These are phyloP conservation scores for Perccottus glenii DNA, from an alignment of 2,113 vertebrate species.

Conservation along the genomic window DNA sequence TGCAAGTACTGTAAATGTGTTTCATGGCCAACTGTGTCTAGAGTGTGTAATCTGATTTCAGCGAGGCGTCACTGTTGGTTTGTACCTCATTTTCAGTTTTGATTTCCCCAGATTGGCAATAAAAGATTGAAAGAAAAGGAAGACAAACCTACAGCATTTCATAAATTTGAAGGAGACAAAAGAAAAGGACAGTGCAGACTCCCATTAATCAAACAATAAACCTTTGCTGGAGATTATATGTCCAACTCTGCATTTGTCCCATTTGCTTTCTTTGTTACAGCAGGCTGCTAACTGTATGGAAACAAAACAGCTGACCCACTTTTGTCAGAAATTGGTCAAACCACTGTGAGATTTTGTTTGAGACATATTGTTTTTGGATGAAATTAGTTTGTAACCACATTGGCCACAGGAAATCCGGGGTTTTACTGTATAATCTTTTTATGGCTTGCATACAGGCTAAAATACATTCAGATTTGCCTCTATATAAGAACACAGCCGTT, in stretches of 20 bases:
- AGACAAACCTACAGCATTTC: slow-evolving; percentile 1
- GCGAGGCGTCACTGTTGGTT: slow-evolving; percentile 27
- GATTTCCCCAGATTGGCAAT: slow-evolving; percentile 31
- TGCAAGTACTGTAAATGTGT: slow-evolving; percentile 27
- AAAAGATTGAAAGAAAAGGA: slow-evolving; percentile 7
- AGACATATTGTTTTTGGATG: slow-evolving; percentile 33
- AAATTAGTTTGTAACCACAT: slow-evolving; percentile 35
- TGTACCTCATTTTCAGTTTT: slow-evolving; percentile 10
- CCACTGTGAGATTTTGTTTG: slow-evolving; percentile 34
- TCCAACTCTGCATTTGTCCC: slow-evolving; percentile 28
- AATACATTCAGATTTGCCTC: neutral
- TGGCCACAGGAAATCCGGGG: slow-evolving; percentile 39
- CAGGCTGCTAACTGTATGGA: slow-evolving; percentile 23
- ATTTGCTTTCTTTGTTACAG: slow-evolving; percentile 20
- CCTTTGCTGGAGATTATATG: neutral
- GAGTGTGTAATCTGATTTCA: slow-evolving; percentile 39
- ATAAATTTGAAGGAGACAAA: slow-evolving; percentile 6
- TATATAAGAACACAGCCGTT: neutral
- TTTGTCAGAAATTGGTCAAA: slow-evolving; percentile 35
- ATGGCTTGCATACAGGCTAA: slow-evolving; percentile 9
- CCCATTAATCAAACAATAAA: slow-evolving; percentile 22
- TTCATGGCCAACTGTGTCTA: slow-evolving; percentile 32
- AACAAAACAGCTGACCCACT: slow-evolving; percentile 40
- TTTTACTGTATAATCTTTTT: slow-evolving; percentile 39
- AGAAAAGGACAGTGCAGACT: slow-evolving; percentile 7